phyloP scores from a whole-genome alignment of 2,113 vertebrate species.

The Channa argus region DNA sequence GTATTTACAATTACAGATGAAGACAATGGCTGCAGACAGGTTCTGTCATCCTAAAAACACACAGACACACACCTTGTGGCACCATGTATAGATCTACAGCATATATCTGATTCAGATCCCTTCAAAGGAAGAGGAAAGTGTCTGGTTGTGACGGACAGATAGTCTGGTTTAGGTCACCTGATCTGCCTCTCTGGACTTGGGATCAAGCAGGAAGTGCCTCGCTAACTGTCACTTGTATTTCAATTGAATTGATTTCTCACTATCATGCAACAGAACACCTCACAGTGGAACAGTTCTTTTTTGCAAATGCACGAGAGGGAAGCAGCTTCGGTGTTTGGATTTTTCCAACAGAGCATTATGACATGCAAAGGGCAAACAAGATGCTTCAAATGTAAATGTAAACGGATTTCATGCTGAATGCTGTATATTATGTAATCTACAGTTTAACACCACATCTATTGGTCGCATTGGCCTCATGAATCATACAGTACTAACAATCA shows the following conservation, averaged over 20 bases:
- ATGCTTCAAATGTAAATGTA: constrained; percentile 6
- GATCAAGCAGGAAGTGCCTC: constrained; percentile 56
- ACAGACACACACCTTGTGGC: constrained; percentile 8
- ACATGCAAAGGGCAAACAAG: not conserved
- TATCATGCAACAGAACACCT: constrained; percentile 4
- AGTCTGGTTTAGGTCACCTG: constrained; percentile 49
- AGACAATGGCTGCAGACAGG: constrained; percentile 14
- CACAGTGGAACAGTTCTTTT: no score
- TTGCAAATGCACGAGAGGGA: constrained; percentile 6
- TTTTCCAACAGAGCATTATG: not conserved
- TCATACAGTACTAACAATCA: constrained; percentile 16
- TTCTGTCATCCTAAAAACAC: constrained; percentile 5
- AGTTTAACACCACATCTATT: constrained; percentile 35
- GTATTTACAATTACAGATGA: constrained; percentile 12
- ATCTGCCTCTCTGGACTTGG: constrained; percentile 51
- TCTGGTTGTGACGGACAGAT: constrained; percentile 43
- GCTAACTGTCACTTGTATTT: constrained; percentile 49
- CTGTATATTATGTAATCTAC: constrained; percentile 61
- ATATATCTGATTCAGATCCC: constrained; percentile 27
- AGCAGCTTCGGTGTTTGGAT: not conserved
- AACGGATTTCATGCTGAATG: constrained; percentile 12
- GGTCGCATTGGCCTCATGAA: constrained; percentile 32
- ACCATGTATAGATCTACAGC: constrained; percentile 22
- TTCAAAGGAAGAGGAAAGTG: constrained; percentile 38
- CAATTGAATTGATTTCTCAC: constrained; percentile 58